These are phyloP conservation scores for Drosophila colorata DNA, from an alignment of 2,888 invertebrate species.

Conservation along the genomic window DNA sequence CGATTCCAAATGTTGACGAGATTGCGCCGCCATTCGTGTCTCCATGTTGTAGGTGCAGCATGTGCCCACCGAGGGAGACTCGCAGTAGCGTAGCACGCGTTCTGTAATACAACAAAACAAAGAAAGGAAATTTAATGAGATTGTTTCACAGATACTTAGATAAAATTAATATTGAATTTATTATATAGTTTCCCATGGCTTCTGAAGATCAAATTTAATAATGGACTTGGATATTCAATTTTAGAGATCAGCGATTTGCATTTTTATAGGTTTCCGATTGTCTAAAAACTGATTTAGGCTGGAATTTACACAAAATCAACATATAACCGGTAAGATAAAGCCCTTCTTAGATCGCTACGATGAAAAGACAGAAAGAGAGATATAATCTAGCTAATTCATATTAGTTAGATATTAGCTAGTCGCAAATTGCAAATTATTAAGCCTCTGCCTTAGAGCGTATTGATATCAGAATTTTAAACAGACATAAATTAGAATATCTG, in stretches of 20 bases:
- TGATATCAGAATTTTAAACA: background rate
- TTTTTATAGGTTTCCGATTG: background rate
- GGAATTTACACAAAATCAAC: no score
- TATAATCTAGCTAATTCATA: background rate
- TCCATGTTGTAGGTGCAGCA: conserved; percentile 88
- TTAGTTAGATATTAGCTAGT: no score
- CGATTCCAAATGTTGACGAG: conserved; percentile 90
- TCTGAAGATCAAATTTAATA: background rate
- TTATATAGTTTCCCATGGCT: background rate
- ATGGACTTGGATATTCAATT: background rate
- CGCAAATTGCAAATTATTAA: background rate
- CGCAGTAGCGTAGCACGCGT: conserved; percentile 84
- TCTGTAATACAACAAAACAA: conserved; percentile 63
- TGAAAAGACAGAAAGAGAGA: background rate
- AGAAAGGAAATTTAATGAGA: background rate
- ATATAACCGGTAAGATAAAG: no score
- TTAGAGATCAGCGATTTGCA: background rate
- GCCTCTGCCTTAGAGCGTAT: background rate
- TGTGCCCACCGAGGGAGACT: conserved; percentile 86
- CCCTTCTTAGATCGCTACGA: background rate
- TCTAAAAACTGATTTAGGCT: background rate
- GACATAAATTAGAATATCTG: background rate
- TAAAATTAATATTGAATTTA: background rate
- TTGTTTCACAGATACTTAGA: background rate
- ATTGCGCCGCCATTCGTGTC: conserved; percentile 89